Conservation (phyloP, 2,797 vertebrate genomes). For the Pristis pectinata region DNA sequence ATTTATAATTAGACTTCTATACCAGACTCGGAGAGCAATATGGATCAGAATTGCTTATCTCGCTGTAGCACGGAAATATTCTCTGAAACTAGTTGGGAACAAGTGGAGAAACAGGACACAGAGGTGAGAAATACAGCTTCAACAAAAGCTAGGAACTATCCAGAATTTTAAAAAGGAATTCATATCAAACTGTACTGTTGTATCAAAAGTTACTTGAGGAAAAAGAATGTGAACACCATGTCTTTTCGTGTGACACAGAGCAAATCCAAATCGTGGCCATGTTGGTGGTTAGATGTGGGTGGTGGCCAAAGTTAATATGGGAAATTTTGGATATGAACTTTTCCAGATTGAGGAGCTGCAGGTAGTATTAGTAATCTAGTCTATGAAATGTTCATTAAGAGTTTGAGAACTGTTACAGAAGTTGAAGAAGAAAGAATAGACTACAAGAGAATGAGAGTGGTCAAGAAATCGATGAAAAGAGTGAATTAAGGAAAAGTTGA, state of each 20-base stretch:
- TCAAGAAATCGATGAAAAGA: conserved; percentile 30
- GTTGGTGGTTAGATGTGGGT: neutral
- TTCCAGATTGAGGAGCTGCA: neutral
- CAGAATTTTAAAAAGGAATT: neutral
- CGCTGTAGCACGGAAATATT: conserved; percentile 97
- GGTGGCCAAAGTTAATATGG: neutral
- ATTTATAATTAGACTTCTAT: conserved; percentile 81
- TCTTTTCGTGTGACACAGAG: neutral
- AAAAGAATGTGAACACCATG: neutral
- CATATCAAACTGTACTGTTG: neutral
- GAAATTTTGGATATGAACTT: neutral
- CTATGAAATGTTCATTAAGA: neutral
- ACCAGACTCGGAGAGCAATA: conserved; percentile 84
- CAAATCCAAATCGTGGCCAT: neutral
- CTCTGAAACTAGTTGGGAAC: conserved; percentile 98
- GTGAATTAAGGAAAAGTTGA: conserved; percentile 33
- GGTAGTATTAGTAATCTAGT: neutral
- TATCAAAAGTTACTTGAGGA: neutral
- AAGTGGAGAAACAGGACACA: conserved; percentile 95
- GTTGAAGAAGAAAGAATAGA: conserved; percentile 27
- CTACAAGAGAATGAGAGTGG: conserved; percentile 26
- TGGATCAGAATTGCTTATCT: conserved; percentile 93
- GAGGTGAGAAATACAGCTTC: conserved; percentile 62
- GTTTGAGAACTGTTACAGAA: conserved; percentile 33
- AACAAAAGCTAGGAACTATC: neutral